Percentiles rank a stretch among this genome's conserved stretches.
phyloP scores from a whole-genome alignment of 2,888 invertebrate genomes.

The Eilema griseolum region DNA sequence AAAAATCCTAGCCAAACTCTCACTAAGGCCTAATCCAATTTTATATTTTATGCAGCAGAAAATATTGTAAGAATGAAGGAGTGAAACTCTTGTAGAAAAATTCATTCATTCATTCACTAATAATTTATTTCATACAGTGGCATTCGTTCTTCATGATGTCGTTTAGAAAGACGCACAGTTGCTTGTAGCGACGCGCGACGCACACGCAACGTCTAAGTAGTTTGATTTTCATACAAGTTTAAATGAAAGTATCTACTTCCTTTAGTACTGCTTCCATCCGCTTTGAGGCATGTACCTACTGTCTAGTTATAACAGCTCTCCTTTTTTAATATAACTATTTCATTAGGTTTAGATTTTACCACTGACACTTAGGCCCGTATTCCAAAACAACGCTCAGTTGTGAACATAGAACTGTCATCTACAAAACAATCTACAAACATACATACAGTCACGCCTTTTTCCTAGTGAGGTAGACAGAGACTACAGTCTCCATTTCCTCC shows the following conservation, averaged over 20 bases:
- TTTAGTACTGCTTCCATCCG: not conserved
- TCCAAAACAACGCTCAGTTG: no score
- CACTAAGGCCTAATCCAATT: not conserved
- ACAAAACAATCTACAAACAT: no score
- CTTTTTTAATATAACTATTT: no score
- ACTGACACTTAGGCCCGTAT: not conserved
- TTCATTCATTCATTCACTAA: not conserved
- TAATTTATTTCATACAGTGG: not conserved
- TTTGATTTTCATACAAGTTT: constrained; percentile 1
- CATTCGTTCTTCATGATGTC: not conserved
- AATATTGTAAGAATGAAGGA: not conserved
- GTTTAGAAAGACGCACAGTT: not conserved
- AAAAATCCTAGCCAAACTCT: no score
- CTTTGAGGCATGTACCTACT: not conserved
- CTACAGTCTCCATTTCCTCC: no score
- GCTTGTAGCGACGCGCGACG: not conserved
- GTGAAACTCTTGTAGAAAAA: not conserved
- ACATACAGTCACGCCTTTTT: no score
- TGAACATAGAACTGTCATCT: no score
- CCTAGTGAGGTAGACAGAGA: no score
- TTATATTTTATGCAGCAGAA: not conserved
- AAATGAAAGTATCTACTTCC: constrained; percentile 2
- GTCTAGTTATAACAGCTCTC: not conserved
- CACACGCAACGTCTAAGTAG: not conserved
- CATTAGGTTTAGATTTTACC: not conserved